A percentile compares a stretch with the other conserved stretches of the same genome.
These are phyloP conservation scores for Hemichromis elongatus DNA, from an alignment of 2,113 vertebrate species.

Conservation along the genomic window DNA sequence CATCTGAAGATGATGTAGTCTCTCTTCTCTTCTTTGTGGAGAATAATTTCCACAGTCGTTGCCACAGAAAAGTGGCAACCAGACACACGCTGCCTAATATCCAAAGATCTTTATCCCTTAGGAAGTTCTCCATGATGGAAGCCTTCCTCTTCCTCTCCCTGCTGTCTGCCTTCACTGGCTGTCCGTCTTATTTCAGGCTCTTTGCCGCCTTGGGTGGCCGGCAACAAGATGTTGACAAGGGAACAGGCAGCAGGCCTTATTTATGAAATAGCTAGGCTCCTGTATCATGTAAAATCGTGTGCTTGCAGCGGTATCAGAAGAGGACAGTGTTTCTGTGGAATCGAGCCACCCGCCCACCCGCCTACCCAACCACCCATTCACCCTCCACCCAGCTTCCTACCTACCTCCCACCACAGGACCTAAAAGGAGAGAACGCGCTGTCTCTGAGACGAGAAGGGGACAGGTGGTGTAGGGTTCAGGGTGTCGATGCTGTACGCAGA, in stretches of 20 bases:
- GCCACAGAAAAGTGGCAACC: slow-evolving; percentile 83
- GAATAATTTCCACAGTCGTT: slow-evolving; percentile 76
- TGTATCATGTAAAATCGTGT: background rate
- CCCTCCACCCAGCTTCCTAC: slow-evolving; percentile 9
- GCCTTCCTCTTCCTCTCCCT: background rate
- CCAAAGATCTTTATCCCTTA: slow-evolving; percentile 82
- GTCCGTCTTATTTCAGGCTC: slow-evolving; percentile 25
- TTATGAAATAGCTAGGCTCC: slow-evolving; percentile 20
- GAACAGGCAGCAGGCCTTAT: background rate
- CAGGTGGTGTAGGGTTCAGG: slow-evolving; percentile 78
- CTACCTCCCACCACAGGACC: slow-evolving; percentile 57
- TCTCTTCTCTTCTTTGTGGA: slow-evolving; percentile 69
- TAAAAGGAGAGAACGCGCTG: slow-evolving; percentile 82
- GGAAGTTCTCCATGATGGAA: slow-evolving; percentile 75
- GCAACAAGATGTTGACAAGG: slow-evolving; percentile 23
- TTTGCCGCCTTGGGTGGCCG: background rate
- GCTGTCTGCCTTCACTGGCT: background rate
- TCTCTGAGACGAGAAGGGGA: slow-evolving; percentile 75
- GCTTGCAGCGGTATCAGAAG: background rate
- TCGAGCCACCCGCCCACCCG: slow-evolving; percentile 17
- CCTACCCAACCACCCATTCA: slow-evolving; percentile 48
- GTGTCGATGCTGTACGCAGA: slow-evolving; percentile 54
- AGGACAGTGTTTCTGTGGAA: slow-evolving; percentile 9
- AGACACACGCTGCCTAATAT: slow-evolving; percentile 83
- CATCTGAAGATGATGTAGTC: slow-evolving; percentile 50